A percentile compares a stretch with the other conserved stretches of the same genome.
Evolutionary conservation across 2,888 invertebrate genomes (phyloP).

Genomic region (Agrochola circellaris): DNA sequence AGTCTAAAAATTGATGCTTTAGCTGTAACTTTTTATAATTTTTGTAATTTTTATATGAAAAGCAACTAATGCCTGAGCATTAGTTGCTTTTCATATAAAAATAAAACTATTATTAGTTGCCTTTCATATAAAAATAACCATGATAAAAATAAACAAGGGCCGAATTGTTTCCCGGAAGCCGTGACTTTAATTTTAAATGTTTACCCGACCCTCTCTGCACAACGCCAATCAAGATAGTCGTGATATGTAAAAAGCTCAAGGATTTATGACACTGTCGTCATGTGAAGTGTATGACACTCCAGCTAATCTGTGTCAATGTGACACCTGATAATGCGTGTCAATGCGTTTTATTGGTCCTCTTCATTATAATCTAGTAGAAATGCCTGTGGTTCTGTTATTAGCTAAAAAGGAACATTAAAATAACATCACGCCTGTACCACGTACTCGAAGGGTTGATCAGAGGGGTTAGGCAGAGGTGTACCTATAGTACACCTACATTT

Average conservation of each 20-base stretch:
- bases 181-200: background rate
- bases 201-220: background rate
- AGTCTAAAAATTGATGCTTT: no score
- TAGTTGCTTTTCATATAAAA: no score
- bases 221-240: conserved; percentile 3
- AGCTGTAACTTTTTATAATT: no score
- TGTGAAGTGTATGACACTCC: conserved; percentile 43
- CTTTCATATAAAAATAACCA: background rate
- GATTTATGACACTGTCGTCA: conserved; percentile 30
- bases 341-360: conserved; percentile 20
- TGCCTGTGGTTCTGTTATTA: background rate
- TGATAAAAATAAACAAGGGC: background rate
- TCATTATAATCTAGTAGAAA: background rate
- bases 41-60: no score
- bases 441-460: no score
- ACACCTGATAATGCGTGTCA: conserved; percentile 38
- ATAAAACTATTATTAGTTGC: no score
- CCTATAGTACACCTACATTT: no score
- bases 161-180: background rate
- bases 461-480: no score
- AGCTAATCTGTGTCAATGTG: conserved; percentile 49
- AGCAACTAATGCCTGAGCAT: no score
- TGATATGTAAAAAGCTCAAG: conserved; percentile 45
- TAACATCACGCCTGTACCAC: no score
- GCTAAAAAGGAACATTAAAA: no score